These are phyloP conservation scores for Zingel zingel DNA, from an alignment of 2,113 vertebrate species.

Conservation along the genomic window DNA sequence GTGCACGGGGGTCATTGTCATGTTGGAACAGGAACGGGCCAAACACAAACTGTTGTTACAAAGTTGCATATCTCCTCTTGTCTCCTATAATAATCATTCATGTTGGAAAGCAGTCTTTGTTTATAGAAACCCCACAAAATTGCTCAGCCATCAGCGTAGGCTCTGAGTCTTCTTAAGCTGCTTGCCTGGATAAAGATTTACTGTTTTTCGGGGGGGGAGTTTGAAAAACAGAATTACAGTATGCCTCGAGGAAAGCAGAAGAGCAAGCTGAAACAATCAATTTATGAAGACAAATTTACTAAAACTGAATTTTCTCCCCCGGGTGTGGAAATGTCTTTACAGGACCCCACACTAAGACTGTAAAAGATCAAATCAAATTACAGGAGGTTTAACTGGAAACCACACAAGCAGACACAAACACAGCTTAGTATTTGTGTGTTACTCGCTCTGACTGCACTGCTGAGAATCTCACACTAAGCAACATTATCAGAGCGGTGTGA, in stretches of 20 bases:
- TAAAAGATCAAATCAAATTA: background rate
- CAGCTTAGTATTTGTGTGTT: background rate
- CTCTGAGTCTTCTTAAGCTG: constrained; percentile 11
- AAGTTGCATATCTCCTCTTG: too few species aligned
- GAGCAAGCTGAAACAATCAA: background rate
- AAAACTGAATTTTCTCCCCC: background rate
- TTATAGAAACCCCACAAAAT: background rate
- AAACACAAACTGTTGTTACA: background rate
- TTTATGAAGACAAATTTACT: background rate
- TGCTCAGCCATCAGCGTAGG: background rate
- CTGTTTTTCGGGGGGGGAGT: constrained; percentile 1
- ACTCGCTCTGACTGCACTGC: background rate
- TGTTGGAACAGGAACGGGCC: background rate
- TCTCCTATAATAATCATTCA: background rate
- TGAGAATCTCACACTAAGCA: background rate
- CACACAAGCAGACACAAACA: too few species aligned
- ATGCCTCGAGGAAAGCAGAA: background rate
- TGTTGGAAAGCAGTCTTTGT: constrained; percentile 13
- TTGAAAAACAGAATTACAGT: constrained; percentile 13
- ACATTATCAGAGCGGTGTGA: background rate
- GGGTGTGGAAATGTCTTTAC: background rate
- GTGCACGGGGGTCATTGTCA: background rate
- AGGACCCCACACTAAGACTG: background rate
- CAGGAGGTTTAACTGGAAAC: background rate
- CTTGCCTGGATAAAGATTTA: constrained; percentile 24